Base-by-base conservation (phyloP, 35 echinoderm and acorn worm species). In the Anneissia japonica region DNA sequence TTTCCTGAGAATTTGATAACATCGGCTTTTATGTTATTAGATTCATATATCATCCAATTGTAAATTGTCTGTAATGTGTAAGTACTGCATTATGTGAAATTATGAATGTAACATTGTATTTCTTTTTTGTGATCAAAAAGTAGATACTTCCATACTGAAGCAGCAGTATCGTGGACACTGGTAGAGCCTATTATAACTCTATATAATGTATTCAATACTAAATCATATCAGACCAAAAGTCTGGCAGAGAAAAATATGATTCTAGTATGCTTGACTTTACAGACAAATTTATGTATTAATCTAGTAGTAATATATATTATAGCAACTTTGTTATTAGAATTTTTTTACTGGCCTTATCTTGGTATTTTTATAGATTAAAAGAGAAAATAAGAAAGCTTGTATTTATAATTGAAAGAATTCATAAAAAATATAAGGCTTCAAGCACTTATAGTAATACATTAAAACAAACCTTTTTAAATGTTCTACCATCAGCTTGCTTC, bases 391-490 rank as follows among this genome's bases (percentile, higher is more conserved):
- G 38, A 12, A 13, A 33, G n/a, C n/a, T n/a, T n/a, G n/a, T n/a
- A 34, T 81, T 36, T 4, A 38, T 34, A n/a, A 81, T 39, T 7
- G 36, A 36, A n/a, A 81, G 30, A 16, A 81, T 37, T 19, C 41
- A 30, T 33, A 3, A 0, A 3, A 40, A 40, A 11, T 30, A 16
- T 86, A 86, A 31, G 21, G 29, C 37, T 10, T 5, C 26, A 34
- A 45, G 21, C 29, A 3, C 46, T 19, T 37, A 86, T 28, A 35
- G 32, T 14, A 55, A 34, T 7, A 16, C 31, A 35, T 77, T 33
- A 80, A 87, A 55, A 36, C 13, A 79, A 74, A 95, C 93, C 93
- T 95, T 95, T 81, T 95, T 95, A 46, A 95, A 95, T 5, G 80
- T 84, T 92, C 91, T 95, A 0, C 93, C 93, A 91, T 92, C 89